These are phyloP conservation scores for Sycophila texana DNA, from an alignment of 2,888 invertebrate genomes.

Conservation along the genomic window DNA sequence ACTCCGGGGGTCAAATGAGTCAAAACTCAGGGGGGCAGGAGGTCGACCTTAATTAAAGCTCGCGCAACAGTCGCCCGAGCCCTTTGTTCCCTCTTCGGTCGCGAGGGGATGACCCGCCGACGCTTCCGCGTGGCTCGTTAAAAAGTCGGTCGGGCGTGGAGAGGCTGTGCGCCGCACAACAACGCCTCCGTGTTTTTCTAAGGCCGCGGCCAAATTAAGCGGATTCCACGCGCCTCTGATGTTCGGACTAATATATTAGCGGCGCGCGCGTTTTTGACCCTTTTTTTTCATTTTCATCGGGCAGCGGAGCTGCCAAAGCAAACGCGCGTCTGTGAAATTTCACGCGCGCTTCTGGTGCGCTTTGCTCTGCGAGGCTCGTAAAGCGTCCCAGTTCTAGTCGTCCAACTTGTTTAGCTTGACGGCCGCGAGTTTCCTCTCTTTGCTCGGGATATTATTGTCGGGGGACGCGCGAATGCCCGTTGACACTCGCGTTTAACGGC, in stretches of 20 bases:
- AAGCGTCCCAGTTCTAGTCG: background rate
- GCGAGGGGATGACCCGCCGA: background rate
- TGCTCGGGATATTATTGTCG: background rate
- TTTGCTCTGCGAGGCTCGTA: background rate
- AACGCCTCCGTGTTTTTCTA: slow-evolving; percentile 47
- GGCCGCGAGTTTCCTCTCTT: slow-evolving; percentile 1
- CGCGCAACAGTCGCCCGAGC: background rate
- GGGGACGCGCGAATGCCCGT: too few relatives aligned
- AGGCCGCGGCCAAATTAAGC: slow-evolving; percentile 34
- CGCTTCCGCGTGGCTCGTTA: slow-evolving; percentile 31
- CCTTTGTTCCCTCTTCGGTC: slow-evolving; percentile 10
- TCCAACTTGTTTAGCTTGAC: slow-evolving; percentile 5
- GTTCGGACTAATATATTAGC: slow-evolving; percentile 53
- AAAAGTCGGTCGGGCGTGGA: slow-evolving; percentile 43
- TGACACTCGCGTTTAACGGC: too few relatives aligned
- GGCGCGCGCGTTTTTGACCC: background rate
- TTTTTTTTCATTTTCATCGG: slow-evolving; percentile 56
- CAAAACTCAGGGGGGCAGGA: background rate
- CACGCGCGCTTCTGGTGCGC: background rate
- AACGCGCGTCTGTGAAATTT: slow-evolving; percentile 54
- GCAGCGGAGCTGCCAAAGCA: slow-evolving; percentile 58
- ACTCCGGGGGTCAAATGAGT: slow-evolving; percentile 26
- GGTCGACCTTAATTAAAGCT: slow-evolving; percentile 21
- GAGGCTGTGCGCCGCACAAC: slow-evolving; percentile 28
- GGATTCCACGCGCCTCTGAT: slow-evolving; percentile 22